These are phyloP conservation scores for Grammomys surdaster DNA, from an alignment of 2,113 vertebrate genomes.

Conservation along the genomic window DNA sequence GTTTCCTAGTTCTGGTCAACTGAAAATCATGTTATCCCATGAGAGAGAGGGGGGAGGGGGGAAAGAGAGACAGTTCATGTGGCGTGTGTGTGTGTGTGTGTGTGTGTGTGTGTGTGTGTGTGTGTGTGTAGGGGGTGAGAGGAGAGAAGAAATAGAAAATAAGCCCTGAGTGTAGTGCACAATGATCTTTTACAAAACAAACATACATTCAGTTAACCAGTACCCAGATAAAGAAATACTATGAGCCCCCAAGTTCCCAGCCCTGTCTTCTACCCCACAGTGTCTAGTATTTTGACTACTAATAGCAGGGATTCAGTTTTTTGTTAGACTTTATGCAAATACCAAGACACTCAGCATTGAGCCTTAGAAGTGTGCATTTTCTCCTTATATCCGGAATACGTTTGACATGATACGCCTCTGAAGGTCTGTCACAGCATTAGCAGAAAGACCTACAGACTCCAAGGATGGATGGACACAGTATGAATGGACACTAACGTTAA, in stretches of 20 bases:
- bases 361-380: not conserved
- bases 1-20: not conserved
- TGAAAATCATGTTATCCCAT: not conserved
- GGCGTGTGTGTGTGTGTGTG: not conserved
- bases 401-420: not conserved
- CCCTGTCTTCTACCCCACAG: not conserved
- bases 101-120: not conserved
- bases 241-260: not conserved
- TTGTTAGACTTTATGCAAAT: not conserved
- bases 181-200: slow-evolving; percentile 6
- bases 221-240: not conserved
- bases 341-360: not conserved
- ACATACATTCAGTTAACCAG: not conserved
- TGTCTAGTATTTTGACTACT: not conserved
- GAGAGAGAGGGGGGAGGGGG: no score
- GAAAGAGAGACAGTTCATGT: not conserved
- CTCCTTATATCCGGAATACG: not conserved
- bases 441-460: not conserved
- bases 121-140: not conserved
- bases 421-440: not conserved
- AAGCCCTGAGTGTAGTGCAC: not conserved
- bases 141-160: not conserved
- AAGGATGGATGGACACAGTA: not conserved
- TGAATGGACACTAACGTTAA: not conserved
- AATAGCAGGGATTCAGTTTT: not conserved